Evolutionary conservation across 2,797 vertebrate genomes (phyloP).

Genomic region (Clarias laeviceps): DNA sequence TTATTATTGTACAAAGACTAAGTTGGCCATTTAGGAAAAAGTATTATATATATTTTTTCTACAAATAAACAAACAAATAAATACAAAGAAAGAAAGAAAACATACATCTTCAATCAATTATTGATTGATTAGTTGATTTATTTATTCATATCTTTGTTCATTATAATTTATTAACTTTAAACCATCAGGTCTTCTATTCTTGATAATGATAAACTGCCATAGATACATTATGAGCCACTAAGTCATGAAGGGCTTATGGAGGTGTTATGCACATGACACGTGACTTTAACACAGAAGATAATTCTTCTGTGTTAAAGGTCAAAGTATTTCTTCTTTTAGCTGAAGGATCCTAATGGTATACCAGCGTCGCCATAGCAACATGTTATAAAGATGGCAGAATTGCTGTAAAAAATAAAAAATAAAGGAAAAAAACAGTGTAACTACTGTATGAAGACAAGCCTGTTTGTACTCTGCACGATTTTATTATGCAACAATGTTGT

Average conservation of each 20-base stretch:
- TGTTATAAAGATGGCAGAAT: neutral
- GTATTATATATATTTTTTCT: no score
- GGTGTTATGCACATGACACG: neutral
- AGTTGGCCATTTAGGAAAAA: no score
- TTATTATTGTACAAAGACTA: no score
- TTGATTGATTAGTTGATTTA: neutral
- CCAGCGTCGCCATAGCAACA: neutral
- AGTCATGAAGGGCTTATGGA: neutral
- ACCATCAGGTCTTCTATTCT: neutral
- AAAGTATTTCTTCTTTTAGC: neutral
- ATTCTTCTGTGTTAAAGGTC: neutral
- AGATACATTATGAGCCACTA: neutral
- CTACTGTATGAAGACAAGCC: neutral
- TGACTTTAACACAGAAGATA: neutral
- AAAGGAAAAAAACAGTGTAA: neutral
- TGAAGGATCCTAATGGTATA: neutral
- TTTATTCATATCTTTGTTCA: neutral
- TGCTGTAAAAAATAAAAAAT: neutral
- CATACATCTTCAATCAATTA: no score
- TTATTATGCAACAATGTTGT: constrained; percentile 8
- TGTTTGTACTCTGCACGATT: neutral
- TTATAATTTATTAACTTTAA: neutral
- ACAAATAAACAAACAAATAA: no score
- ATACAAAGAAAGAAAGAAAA: no score
- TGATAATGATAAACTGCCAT: neutral